Percentiles rank a stretch among this genome's conserved stretches.
Evolutionary conservation across 2,888 invertebrate genomes (phyloP).

Genomic region (Rhagonycha fulva): DNA sequence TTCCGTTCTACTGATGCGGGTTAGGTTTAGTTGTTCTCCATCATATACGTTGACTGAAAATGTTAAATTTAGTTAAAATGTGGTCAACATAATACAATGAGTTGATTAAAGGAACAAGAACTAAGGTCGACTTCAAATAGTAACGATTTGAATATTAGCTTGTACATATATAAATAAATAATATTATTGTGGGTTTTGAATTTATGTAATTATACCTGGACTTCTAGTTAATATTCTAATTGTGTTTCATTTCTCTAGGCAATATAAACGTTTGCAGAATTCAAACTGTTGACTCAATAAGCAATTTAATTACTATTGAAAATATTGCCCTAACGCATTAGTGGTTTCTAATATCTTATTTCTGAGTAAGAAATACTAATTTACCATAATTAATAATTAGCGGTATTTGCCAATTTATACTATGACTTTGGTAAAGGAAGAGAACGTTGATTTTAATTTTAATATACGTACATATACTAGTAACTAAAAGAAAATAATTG

Average conservation of each 20-base stretch:
- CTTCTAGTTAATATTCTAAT: conserved; percentile 26
- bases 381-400: background rate
- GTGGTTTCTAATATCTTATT: background rate
- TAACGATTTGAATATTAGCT: conserved; percentile 21
- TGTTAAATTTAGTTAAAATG: conserved; percentile 27
- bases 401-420: background rate
- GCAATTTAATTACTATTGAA: background rate
- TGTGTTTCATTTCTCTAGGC: conserved; percentile 21
- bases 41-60: conserved; percentile 80
- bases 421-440: background rate
- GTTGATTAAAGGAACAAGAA: conserved; percentile 21
- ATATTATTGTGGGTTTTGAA: conserved; percentile 9
- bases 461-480: background rate
- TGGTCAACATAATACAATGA: conserved; percentile 16
- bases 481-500: background rate
- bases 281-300: conserved; percentile 8
- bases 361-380: background rate
- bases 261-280: conserved; percentile 16
- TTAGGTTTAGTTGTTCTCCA: conserved; percentile 82
- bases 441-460: background rate
- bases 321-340: background rate
- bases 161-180: conserved; percentile 4
- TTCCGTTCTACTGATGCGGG: conserved; percentile 85
- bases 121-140: conserved; percentile 16
- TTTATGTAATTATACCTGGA: conserved; percentile 25